These are phyloP conservation scores for Polyploca ridens DNA, from an alignment of 2,888 invertebrate species.

Conservation along the genomic window DNA sequence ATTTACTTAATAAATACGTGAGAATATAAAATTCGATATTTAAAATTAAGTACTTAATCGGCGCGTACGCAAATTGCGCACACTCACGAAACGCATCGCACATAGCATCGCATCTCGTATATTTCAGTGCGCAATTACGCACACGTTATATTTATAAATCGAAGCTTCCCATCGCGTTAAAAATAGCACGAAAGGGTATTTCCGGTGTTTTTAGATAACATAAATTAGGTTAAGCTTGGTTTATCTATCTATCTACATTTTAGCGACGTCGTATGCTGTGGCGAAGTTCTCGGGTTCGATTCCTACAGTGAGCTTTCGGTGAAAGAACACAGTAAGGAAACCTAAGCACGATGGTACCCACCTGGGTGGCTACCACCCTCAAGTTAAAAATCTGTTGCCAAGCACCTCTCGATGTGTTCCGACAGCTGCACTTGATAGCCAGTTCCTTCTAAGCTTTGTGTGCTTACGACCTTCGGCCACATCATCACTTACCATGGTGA, in stretches of 20 bases:
- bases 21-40: slow-evolving; percentile 1
- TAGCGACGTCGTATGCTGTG: too few relatives aligned
- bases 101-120: slow-evolving; percentile 21
- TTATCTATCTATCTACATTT: neutral
- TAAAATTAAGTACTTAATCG: neutral
- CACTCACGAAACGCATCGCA: slow-evolving; percentile 39
- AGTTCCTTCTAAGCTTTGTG: too few relatives aligned
- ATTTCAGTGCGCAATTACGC: slow-evolving; percentile 40
- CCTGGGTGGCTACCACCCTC: too few relatives aligned
- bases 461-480: too few relatives aligned
- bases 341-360: too few relatives aligned
- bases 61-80: slow-evolving; percentile 32
- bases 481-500: too few relatives aligned
- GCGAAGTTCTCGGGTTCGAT: too few relatives aligned
- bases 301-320: too few relatives aligned
- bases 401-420: too few relatives aligned
- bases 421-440: too few relatives aligned
- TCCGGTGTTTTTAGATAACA: slow-evolving; percentile 36
- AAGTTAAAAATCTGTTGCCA: too few relatives aligned
- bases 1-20: neutral
- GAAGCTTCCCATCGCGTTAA: slow-evolving; percentile 33
- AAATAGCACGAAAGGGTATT: slow-evolving; percentile 43
- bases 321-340: too few relatives aligned
- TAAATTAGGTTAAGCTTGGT: neutral
- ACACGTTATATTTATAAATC: slow-evolving; percentile 29